These are phyloP conservation scores for Mohoua ochrocephala DNA, from an alignment of 2,113 vertebrate species.

Conservation along the genomic window DNA sequence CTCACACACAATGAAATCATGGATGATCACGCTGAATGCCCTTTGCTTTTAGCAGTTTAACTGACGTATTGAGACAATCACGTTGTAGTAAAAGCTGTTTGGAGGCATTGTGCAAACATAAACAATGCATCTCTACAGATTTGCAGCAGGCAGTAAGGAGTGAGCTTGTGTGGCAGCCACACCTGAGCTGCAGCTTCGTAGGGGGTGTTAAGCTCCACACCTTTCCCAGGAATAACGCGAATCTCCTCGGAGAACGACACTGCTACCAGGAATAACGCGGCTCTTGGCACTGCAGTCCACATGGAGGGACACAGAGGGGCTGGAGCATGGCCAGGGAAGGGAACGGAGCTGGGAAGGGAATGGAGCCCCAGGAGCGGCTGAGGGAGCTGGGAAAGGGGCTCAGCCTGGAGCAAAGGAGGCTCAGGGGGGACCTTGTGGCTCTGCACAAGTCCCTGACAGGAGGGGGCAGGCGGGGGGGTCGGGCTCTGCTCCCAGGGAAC, in stretches of 20 bases:
- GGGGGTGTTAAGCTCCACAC: fast-evolving
- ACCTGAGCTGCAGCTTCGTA: not conserved
- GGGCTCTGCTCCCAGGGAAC: not conserved
- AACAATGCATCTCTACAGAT: not conserved
- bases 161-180: not conserved
- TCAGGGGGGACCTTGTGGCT: not conserved
- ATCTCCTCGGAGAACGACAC: not conserved
- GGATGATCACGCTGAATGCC: not conserved
- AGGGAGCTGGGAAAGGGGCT: not conserved
- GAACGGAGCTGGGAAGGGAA: fast-evolving
- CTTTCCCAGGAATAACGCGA: no score
- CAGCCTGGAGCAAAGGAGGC: not conserved
- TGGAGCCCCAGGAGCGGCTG: not conserved
- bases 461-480: fast-evolving
- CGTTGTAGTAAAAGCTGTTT: not conserved
- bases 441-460: not conserved
- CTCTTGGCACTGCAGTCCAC: not conserved
- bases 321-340: fast-evolving
- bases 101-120: not conserved
- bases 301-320: fast-evolving
- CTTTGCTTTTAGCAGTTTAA: not conserved
- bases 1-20: not conserved
- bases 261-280: not conserved
- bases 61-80: not conserved
- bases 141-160: not conserved